Evolutionary conservation across 2,113 vertebrate genomes (phyloP), one percentile per base, ranked within the genome.

Genomic region (Xiphophorus maculatus): DNA sequence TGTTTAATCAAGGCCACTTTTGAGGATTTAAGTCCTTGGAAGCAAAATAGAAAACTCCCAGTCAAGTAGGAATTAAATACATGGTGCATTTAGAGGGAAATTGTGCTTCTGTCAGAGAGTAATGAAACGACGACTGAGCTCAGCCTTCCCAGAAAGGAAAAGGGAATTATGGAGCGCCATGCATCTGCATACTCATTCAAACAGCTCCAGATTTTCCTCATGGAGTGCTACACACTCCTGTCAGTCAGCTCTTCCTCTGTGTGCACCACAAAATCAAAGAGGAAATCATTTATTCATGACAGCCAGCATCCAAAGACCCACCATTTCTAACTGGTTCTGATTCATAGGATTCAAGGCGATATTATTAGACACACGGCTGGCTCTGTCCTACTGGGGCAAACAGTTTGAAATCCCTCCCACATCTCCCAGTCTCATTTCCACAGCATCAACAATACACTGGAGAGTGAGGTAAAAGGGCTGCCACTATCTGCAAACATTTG

Each of bases 251-350:
- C 69, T 60, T 82, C 84, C 66, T 75, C 83, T 76, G 68, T 77
- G 80, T 68, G 68, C 73, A 64, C 69, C 61, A 82, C 9, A 85
- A 86, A 37, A 86, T 84, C 7, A 66, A 88, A 80, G 78, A 87
- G 83, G 84, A 90, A 88, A 93, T 92, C 76, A 91, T 92, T 90
- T 92, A 92, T 94, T 91, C 91, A 92, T 92, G 90, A 90, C 74
- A 79, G 63, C 71, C 74, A 22, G 84, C 85, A 88, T 88, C 73
- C 79, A 80, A 76, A 94, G 88, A 37, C 35, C 74, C 76, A 83
- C 78, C 33, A 84, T 87, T 84, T 88, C 63, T 79, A 81, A 71
- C 79, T 70, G 76, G 80, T 78, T 87, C 76, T 66, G 83, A 87
- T 91, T 84, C 85, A 71, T 70, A 72, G 84, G 66, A 81, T 78